Percentiles rank a stretch among this genome's conserved stretches.
These are phyloP conservation scores for Lasioglossum marginatum DNA, from an alignment of 2,888 invertebrate genomes.

Conservation along the genomic window DNA sequence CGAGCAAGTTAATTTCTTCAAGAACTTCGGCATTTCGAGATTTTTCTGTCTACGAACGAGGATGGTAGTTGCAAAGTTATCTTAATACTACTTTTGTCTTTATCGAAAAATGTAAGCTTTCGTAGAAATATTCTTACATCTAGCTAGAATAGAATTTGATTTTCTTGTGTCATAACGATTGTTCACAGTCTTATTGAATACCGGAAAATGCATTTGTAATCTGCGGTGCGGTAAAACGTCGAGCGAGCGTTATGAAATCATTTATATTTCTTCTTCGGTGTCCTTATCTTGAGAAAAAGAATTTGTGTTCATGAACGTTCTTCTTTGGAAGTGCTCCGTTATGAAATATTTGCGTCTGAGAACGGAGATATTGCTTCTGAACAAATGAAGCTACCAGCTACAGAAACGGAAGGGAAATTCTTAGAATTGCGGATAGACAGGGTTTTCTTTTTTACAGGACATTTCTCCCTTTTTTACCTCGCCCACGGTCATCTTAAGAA, in stretches of 20 bases:
- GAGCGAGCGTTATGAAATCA: constrained; percentile 1
- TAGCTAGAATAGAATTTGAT: too few species aligned
- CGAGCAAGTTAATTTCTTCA: background rate
- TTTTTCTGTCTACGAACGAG: background rate
- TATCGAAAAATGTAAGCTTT: background rate
- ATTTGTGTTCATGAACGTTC: background rate
- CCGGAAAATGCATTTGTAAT: background rate
- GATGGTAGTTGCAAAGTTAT: background rate
- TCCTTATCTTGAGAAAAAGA: background rate
- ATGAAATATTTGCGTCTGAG: constrained; percentile 8
- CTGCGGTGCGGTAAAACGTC: background rate
- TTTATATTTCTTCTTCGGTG: background rate
- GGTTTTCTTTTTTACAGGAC: background rate
- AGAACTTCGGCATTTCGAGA: background rate
- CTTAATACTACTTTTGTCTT: too few species aligned
- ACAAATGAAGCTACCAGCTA: background rate
- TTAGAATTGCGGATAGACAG: background rate
- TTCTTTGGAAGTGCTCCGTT: background rate
- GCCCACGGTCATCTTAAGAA: background rate
- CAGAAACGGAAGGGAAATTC: background rate
- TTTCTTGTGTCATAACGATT: too few species aligned
- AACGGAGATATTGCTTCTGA: background rate
- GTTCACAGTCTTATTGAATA: background rate
- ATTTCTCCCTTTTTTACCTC: background rate
- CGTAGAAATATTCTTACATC: too few species aligned